These are phyloP conservation scores for Leptatherina wallacei DNA, from an alignment of 2,797 vertebrate species.

Conservation along the genomic window DNA sequence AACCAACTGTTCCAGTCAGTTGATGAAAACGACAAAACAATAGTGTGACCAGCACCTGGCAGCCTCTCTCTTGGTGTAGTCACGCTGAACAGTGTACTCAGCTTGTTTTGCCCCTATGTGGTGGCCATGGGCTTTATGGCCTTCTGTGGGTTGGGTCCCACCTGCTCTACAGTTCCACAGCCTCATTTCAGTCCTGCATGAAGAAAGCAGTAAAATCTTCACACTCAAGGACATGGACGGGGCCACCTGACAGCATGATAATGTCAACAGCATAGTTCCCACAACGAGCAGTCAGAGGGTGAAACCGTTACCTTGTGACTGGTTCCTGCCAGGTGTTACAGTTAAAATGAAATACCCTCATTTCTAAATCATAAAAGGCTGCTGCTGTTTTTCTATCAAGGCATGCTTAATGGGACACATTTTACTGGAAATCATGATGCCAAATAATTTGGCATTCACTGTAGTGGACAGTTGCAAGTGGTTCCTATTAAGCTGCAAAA, in stretches of 20 bases:
- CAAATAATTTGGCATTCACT: neutral
- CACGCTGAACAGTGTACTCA: conserved; percentile 34
- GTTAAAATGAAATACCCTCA: neutral
- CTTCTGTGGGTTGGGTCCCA: conserved; percentile 60
- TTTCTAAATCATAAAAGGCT: neutral
- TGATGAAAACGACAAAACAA: conserved; percentile 68
- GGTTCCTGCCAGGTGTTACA: neutral
- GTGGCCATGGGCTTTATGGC: conserved; percentile 51
- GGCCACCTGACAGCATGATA: conserved; percentile 53
- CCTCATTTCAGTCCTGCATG: conserved; percentile 41
- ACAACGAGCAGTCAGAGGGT: conserved; percentile 11
- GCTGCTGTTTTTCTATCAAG: neutral
- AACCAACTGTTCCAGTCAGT: conserved; percentile 64
- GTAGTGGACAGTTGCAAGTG: neutral
- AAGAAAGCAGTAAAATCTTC: conserved; percentile 45
- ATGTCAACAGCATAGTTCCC: conserved; percentile 46
- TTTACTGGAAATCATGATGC: neutral
- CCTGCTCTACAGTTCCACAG: conserved; percentile 48
- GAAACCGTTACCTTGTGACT: conserved; percentile 3
- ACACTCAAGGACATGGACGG: conserved; percentile 54
- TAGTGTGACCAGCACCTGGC: conserved; percentile 67
- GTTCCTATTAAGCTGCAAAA: conserved; percentile 2
- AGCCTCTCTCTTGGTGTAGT: conserved; percentile 35
- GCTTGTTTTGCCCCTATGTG: conserved; percentile 61
- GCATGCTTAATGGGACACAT: neutral